Evolutionary conservation across 2,888 invertebrate species (phyloP).

Genomic region (Amaurobius ferox): DNA sequence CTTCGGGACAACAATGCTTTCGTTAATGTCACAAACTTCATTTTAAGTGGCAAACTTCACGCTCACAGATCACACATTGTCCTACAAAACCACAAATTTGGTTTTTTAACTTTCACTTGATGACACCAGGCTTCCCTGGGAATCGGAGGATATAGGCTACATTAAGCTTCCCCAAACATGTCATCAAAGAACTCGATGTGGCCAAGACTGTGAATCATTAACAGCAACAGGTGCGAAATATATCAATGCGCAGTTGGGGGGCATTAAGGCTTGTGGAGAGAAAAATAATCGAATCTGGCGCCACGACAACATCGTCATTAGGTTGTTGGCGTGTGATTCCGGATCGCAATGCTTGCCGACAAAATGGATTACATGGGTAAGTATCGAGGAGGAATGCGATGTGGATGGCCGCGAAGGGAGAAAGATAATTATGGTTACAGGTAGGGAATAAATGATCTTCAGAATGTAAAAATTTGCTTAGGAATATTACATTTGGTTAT

Average conservation of each 20-base stretch:
- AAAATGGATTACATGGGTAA: neutral
- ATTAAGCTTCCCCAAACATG: slow-evolving; percentile 1
- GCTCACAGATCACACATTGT: neutral
- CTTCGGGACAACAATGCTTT: too few relatives aligned
- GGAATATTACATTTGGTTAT: neutral
- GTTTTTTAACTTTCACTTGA: slow-evolving; percentile 6
- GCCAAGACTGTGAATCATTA: slow-evolving; percentile 1
- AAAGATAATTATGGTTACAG: neutral
- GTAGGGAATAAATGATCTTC: neutral
- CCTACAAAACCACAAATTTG: slow-evolving; percentile 23
- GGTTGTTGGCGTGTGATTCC: slow-evolving; percentile 5
- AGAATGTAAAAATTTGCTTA: neutral
- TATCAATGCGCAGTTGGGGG: neutral
- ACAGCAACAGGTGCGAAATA: slow-evolving; percentile 21
- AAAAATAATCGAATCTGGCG: neutral
- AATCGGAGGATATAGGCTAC: slow-evolving; percentile 22
- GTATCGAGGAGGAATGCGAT: neutral
- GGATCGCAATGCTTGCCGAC: neutral
- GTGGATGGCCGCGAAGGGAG: neutral
- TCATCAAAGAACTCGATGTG: slow-evolving; percentile 3
- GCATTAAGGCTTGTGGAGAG: neutral
- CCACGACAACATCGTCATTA: neutral
- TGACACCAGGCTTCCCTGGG: neutral
- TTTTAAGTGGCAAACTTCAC: neutral
- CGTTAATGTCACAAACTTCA: too few relatives aligned